Evolutionary conservation across 2,113 vertebrate genomes (phyloP).

Genomic region (Tetrao urogallus): DNA sequence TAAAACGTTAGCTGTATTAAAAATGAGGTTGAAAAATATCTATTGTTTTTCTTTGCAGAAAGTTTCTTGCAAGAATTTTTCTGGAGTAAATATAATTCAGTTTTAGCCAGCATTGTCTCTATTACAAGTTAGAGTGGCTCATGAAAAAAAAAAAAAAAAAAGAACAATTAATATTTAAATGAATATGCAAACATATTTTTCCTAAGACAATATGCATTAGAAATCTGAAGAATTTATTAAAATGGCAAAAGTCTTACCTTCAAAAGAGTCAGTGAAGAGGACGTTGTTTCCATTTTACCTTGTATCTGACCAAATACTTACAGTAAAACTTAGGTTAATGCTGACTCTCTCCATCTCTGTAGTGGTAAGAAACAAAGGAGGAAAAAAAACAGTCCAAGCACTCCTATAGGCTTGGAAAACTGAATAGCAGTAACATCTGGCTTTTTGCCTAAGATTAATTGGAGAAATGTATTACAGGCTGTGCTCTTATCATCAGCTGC

Average conservation of each 20-base stretch:
- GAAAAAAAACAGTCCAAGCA: background rate
- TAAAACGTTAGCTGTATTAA: background rate
- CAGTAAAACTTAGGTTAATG: background rate
- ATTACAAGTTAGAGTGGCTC: background rate
- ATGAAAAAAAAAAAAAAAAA: background rate
- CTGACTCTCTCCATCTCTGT: background rate
- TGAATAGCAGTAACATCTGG: conserved; percentile 47
- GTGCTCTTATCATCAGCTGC: conserved; percentile 62
- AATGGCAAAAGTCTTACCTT: conserved; percentile 31
- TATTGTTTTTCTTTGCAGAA: background rate
- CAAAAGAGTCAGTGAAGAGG: background rate
- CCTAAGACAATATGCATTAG: background rate
- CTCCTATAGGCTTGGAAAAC: conserved; percentile 4
- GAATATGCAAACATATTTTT: background rate
- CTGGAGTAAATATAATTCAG: background rate
- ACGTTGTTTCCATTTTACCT: background rate
- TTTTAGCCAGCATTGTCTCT: background rate
- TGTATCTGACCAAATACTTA: background rate
- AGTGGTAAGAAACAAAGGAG: background rate
- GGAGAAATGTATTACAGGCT: conserved; percentile 56
- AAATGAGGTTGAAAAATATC: background rate
- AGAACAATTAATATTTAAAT: background rate
- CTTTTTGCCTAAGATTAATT: conserved; percentile 66
- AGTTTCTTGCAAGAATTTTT: background rate
- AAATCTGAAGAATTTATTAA: background rate